Base-by-base conservation (phyloP, 2,888 invertebrate genomes). In the Nymphalis polychloros region DNA sequence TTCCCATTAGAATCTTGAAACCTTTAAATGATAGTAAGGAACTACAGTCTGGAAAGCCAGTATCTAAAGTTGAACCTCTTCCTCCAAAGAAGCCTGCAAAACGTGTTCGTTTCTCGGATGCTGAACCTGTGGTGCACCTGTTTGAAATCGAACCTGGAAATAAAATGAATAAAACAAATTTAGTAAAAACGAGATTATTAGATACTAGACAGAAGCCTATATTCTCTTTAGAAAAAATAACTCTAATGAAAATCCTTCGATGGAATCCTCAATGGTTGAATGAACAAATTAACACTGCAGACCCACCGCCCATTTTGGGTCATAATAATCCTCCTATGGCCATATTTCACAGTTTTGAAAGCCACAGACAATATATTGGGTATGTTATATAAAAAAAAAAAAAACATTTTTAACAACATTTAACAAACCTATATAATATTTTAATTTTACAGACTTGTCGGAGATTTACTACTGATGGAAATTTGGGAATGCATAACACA, bases 181-280 rank as follows among this genome's bases (percentile, higher is more conserved):
- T 77, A 48, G 82, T 84, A 1, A 90, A 86, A 78, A 84, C 80
- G 17, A 76, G 81, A 52, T 70, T 86, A 50, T 72, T 87, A 8
- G 86, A 89, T 71, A 73, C 77, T 8, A 81, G 80, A 49, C 83
- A 85, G 61, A 81, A 78, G 73, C 87, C 89, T 31, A 74, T 83
- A 19, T 87, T 85, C 75, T 89, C 91, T 41, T 75, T 84, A 57
- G 81, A 88, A 74, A 92, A 93, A 72, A 85, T 93, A 55, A 93
- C 94, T 16, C 82, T 95, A 35, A 85, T 92, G 72, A 91, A 93
- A 72, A 93, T 96, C 72, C 87, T 95, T 7, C 76, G 86, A 23
- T 96, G 96, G 96, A 94, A 94, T 77, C 94, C 95, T 10, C 88
- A 92, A 35, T 96, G 96, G 96, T 79, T 96, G 3, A 84, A 93